Conservation (phyloP, 2,888 invertebrate species). For the Pharmacophagus antenor region DNA sequence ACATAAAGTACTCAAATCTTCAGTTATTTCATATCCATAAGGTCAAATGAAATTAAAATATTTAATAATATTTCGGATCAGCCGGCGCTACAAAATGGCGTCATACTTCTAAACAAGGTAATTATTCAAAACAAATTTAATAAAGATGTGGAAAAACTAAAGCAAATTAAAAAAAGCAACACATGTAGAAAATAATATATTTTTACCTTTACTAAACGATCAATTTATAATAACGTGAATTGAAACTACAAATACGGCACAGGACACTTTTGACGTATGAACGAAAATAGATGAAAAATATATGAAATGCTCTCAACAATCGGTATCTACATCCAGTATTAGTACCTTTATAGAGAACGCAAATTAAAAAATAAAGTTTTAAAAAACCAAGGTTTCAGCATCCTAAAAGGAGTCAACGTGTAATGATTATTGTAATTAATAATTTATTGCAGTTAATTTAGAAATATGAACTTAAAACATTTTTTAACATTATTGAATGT, state of each 20-base stretch:
- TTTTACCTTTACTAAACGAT: conserved; percentile 55
- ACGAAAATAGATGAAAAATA: conserved; percentile 45
- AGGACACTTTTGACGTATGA: conserved; percentile 73
- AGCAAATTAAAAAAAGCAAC: conserved; percentile 19
- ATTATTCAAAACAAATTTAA: conserved; percentile 36
- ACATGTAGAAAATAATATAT: conserved; percentile 34
- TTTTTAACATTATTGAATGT: no score
- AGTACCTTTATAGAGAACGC: not conserved
- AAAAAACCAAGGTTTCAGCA: no score
- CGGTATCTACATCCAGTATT: not conserved
- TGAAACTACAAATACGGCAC: conserved; percentile 62
- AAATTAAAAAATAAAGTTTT: not conserved
- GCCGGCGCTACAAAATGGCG: conserved; percentile 82
- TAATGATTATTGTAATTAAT: no score
- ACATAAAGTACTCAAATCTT: conserved; percentile 41
- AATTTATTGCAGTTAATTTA: no score
- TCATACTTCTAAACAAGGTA: conserved; percentile 73
- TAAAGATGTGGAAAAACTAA: conserved; percentile 29
- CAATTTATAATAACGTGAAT: conserved; percentile 55
- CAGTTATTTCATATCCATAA: conserved; percentile 33
- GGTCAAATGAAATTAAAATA: conserved; percentile 43
- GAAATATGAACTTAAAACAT: no score
- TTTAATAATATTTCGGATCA: conserved; percentile 73
- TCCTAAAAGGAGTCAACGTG: no score
- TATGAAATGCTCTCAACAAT: conserved; percentile 5